A percentile compares a stretch with the other conserved stretches of the same genome.
These are phyloP conservation scores for Lasioglossum malachurum DNA, from an alignment of 2,888 invertebrate genomes.

Conservation along the genomic window DNA sequence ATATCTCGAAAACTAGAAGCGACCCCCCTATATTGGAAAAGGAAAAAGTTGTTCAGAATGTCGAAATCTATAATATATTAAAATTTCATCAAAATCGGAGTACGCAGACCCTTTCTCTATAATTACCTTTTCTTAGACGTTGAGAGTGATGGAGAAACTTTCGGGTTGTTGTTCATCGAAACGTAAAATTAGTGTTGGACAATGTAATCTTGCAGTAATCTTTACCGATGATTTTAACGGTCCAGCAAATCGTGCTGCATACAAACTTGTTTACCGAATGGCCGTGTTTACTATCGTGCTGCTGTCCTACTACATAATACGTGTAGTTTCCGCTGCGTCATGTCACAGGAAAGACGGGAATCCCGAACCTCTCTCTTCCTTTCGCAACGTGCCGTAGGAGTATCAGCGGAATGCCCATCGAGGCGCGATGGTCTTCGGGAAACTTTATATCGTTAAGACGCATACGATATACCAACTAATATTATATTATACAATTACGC, in stretches of 20 bases:
- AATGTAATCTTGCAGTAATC: not conserved
- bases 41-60: no score
- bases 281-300: not conserved
- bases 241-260: not conserved
- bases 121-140: no score
- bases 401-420: conserved; percentile 58
- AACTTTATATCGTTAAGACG: conserved; percentile 70
- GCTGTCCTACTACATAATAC: not conserved
- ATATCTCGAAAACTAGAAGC: no score
- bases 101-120: no score
- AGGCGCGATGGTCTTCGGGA: conserved; percentile 66
- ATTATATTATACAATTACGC: conserved; percentile 64
- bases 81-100: no score
- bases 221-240: no score
- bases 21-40: no score
- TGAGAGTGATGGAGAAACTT: no score
- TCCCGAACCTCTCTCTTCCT: not conserved
- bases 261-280: not conserved
- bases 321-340: not conserved
- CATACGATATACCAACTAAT: conserved; percentile 59
- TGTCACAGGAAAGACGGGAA: not conserved
- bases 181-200: not conserved
- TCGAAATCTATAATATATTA: no score
- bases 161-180: not conserved
- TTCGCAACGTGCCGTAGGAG: not conserved